phyloP scores from a whole-genome alignment of 2,113 vertebrate species.

The Scomber colias region DNA sequence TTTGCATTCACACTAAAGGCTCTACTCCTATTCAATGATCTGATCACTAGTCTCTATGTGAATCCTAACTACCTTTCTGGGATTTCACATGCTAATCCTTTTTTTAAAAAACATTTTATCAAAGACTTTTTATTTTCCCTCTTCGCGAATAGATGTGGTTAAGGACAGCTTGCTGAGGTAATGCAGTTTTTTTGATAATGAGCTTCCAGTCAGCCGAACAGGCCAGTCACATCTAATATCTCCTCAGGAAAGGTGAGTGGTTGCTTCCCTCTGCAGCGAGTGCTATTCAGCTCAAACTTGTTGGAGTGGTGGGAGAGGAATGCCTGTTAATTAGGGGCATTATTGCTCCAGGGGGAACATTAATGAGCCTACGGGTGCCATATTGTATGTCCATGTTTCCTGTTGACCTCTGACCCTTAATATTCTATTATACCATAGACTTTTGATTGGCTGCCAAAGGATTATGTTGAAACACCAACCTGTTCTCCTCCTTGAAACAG shows the following conservation, averaged over 20 bases:
- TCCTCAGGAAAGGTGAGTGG: slow-evolving; percentile 61
- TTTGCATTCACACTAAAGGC: slow-evolving; percentile 61
- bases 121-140: slow-evolving; percentile 38
- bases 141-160: slow-evolving; percentile 14
- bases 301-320: slow-evolving; percentile 17
- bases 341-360: slow-evolving; percentile 49
- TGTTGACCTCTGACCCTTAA: slow-evolving; percentile 46
- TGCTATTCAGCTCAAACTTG: slow-evolving; percentile 49
- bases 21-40: slow-evolving; percentile 36
- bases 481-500: slow-evolving; percentile 6
- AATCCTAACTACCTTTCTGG: slow-evolving; percentile 47
- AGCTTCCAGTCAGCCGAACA: slow-evolving; percentile 54
- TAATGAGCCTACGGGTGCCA: slow-evolving; percentile 2
- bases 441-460: background rate
- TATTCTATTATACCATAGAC: slow-evolving; percentile 3
- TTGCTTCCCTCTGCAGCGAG: slow-evolving; percentile 45
- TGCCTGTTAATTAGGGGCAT: slow-evolving; percentile 50
- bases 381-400: slow-evolving; percentile 37
- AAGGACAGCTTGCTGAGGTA: slow-evolving; percentile 51
- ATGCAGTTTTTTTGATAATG: slow-evolving; percentile 54
- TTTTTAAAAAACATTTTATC: slow-evolving; percentile 34
- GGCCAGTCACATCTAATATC: slow-evolving; percentile 61
- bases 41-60: slow-evolving; percentile 22
- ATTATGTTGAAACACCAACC: slow-evolving; percentile 21
- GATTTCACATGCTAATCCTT: slow-evolving; percentile 23